Evolutionary conservation across 2,888 invertebrate species (phyloP), one percentile per base, ranked within the genome.

Genomic region (Drosophila nr. fundita): DNA sequence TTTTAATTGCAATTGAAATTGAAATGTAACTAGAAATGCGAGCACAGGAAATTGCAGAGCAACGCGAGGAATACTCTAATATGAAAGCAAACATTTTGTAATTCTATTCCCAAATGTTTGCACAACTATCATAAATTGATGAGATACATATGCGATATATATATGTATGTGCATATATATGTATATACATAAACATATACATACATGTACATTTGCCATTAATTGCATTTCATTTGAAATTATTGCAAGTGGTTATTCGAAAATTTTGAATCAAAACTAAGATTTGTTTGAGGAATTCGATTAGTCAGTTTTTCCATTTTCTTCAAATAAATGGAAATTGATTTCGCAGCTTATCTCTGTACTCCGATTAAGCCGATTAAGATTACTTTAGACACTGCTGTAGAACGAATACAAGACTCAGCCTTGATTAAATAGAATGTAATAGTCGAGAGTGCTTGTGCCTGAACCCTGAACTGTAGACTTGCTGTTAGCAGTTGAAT

Each of bases 1-100:
- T 85, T 89, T 85, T 87, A 85, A 85, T 89, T 85, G 87, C 89
- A 87, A 85, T 89, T 83, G 89, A 83, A 84, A 84, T 84, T 80
- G 79, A 78, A 79, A 79, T 80, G 82, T 57, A 79, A 77, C 71
- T 73, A 55, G 58, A 76, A 82, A 78, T 85, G 76, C 65, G 73
- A 83, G 65, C 71, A 73, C 80, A 80, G 81, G 80, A 82, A 81
- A 81, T 82, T 77, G 73, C 69, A 36, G 15, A 42, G 55, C 50
- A 55, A 18, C 32, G 69, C 34, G 49, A 50, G 53, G 38, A 52
- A n/a, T 53, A 45, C 30, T 63, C 71, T 49, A 71, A 71, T 72
- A 61, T 62, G 62, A 62, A 76, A 71, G 80, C 71, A 79, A 71
- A 80, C 64, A 78, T 79, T 70, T 40, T 60, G 80, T 71, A 80